Base-by-base conservation (phyloP, 2,797 vertebrate species). In the Loris lydekkerianus region DNA sequence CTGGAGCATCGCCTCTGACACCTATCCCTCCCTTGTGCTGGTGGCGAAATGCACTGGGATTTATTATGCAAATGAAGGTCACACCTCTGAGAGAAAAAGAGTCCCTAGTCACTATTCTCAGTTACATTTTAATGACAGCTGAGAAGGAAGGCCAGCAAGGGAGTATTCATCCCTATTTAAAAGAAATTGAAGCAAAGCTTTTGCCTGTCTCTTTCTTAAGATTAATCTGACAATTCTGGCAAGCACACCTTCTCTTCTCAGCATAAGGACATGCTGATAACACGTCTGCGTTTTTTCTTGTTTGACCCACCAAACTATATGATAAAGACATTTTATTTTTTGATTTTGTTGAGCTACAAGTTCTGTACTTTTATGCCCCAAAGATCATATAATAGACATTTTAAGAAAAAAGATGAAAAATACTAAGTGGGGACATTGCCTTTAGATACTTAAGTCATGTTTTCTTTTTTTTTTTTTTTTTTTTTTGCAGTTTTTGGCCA, bases 261-360 rank as follows among this genome's bases (percentile, higher is more conserved):
- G 17, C 60, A 84, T 83, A 93, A 78, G 21, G 67, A 81, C 67
- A 43, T 82, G 85, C 76, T 96, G 49, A n/a, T 97, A 91, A 86
- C 1, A 0, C 60, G 92, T 88, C 69, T 56, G 1, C 61, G 15
- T 69, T 84, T 96, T 91, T 89, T 97, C 92, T 94, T 96, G 25
- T 96, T 95, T 96, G 53, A 93, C 23, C 11, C 72, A 72, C 92
- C 92, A 72, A 95, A 97, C 69, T 97, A 21, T 91, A 61, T 93
- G 85, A 70, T 88, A 40, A 90, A 95, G 75, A 67, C 25, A 63
- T 91, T 95, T 70, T 63, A 88, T 93, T 88, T 86, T 95, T 53
- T 72, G 15, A 40, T 77, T 87, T 89, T 90, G 75, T 65, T 77
- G 23, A 93, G 83, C 40, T 65, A 8, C 0, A 46, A 46, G 60